Conservation (phyloP, 2,113 vertebrate species). For the Tychaedon coryphoeus region DNA sequence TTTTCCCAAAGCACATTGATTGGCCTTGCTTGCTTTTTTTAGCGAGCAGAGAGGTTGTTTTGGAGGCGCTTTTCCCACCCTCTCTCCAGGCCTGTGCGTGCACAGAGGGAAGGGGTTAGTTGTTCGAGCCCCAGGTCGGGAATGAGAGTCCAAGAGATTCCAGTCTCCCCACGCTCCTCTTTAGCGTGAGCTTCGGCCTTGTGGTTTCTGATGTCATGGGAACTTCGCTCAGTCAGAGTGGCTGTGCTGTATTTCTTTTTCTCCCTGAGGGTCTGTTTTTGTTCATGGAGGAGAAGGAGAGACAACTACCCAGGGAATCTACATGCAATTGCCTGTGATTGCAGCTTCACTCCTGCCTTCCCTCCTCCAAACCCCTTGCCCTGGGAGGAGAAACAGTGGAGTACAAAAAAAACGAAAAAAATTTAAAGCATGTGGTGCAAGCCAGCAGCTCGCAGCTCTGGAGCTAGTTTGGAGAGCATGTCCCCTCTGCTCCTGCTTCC, state of each 20-base stretch:
- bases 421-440: neutral
- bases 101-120: neutral
- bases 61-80: neutral
- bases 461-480: neutral
- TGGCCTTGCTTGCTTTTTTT: neutral
- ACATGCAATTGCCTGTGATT: neutral
- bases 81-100: neutral
- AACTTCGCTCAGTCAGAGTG: neutral
- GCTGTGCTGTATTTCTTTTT: slow-evolving; percentile 12
- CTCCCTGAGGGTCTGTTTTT: slow-evolving; percentile 43
- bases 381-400: neutral
- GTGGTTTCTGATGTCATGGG: slow-evolving; percentile 65
- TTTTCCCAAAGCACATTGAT: neutral
- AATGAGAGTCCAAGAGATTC: neutral
- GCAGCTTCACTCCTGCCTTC: neutral
- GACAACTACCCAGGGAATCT: neutral
- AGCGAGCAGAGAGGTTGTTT: neutral
- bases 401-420: neutral
- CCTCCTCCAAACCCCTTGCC: neutral
- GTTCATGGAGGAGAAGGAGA: neutral
- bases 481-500: neutral
- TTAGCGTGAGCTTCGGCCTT: slow-evolving; percentile 2
- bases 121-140: neutral
- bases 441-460: neutral
- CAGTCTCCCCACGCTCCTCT: slow-evolving; percentile 48